Evolutionary conservation across 1,140 invertebrate genomes (phyloP).

Genomic region (Heterodera schachtii): DNA sequence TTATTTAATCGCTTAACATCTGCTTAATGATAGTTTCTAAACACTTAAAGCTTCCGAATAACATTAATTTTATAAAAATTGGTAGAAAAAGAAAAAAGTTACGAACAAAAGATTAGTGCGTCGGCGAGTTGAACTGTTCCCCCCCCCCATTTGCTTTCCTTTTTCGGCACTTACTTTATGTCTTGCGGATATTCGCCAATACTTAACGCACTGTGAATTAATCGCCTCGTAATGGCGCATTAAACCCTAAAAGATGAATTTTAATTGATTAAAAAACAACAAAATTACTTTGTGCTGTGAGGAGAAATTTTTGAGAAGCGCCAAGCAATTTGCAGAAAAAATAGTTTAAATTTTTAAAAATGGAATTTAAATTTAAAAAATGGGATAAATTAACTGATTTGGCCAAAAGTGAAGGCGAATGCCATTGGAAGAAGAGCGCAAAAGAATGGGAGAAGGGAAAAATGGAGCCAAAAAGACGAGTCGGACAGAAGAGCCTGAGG

Average conservation of each 20-base stretch:
- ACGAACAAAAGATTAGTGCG: too few species aligned
- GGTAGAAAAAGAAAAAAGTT: too few species aligned
- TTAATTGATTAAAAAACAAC: background rate
- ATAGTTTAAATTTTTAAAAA: too few species aligned
- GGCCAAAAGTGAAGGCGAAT: background rate
- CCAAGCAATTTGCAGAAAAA: background rate
- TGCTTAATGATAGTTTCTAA: too few species aligned
- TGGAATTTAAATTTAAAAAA: background rate
- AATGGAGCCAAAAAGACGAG: background rate
- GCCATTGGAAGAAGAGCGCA: background rate
- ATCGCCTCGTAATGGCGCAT: background rate
- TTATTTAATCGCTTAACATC: too few species aligned
- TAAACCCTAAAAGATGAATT: background rate
- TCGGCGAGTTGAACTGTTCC: too few species aligned
- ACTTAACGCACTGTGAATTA: background rate
- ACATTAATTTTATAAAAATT: too few species aligned
- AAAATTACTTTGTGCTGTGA: background rate
- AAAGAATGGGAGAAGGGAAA: background rate
- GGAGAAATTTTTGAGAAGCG: background rate
- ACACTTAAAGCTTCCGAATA: too few species aligned
- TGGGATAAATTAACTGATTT: background rate
- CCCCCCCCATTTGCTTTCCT: too few species aligned
- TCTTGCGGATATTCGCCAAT: background rate
- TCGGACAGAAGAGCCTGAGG: background rate
- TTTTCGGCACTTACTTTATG: background rate